These are phyloP conservation scores for Lasioglossum marginatum DNA, from an alignment of 2,888 invertebrate species.

Conservation along the genomic window DNA sequence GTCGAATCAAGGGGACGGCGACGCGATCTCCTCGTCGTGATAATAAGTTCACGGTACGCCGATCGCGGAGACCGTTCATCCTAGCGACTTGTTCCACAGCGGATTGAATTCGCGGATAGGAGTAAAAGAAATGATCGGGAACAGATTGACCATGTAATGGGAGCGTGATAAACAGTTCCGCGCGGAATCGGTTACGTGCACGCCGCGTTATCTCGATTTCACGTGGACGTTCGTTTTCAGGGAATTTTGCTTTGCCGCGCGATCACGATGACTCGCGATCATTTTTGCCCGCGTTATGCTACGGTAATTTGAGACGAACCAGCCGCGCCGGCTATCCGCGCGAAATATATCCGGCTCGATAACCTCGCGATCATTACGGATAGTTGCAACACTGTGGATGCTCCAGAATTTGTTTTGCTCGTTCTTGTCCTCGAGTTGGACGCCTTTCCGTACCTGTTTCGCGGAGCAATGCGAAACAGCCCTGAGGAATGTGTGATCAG, in stretches of 20 bases:
- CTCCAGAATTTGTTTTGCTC: slow-evolving; percentile 11
- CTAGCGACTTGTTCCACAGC: slow-evolving; percentile 15
- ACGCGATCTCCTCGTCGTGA: slow-evolving; percentile 26
- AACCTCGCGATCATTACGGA: background rate
- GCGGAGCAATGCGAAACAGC: background rate
- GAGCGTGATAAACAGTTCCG: slow-evolving; percentile 3
- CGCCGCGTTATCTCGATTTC: slow-evolving; percentile 18
- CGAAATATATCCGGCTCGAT: slow-evolving; percentile 7
- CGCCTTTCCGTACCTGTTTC: background rate
- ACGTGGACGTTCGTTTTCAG: slow-evolving; percentile 7
- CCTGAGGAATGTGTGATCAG: background rate
- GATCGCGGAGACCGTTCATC: slow-evolving; percentile 20
- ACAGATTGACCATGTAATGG: slow-evolving; percentile 3
- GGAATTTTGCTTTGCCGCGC: background rate
- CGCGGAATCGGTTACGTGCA: slow-evolving; percentile 5
- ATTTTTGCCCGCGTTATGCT: background rate
- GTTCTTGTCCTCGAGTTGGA: background rate
- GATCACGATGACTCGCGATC: background rate
- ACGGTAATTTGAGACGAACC: background rate
- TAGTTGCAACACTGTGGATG: background rate
- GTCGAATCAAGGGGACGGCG: slow-evolving; percentile 33
- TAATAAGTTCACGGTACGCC: slow-evolving; percentile 33
- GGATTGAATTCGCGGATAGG: slow-evolving; percentile 19
- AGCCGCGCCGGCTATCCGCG: background rate
- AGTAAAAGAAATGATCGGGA: background rate